Percentiles rank a stretch among this genome's conserved stretches.
Conservation (phyloP, 2,113 vertebrate species). For the Labrus mixtus region DNA sequence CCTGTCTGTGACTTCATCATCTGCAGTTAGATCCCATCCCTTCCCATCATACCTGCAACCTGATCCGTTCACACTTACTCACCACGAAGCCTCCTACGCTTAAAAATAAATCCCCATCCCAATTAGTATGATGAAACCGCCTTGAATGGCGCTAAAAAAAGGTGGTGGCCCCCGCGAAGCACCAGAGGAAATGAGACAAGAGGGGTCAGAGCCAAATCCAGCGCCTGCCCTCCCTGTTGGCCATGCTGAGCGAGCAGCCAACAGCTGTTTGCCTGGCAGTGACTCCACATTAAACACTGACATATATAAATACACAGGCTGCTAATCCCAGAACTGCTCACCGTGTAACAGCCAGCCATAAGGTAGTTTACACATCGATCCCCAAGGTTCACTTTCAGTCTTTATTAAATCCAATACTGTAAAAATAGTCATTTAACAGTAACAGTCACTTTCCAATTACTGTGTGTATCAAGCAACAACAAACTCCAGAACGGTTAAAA, state of each 20-base stretch:
- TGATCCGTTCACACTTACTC: background rate
- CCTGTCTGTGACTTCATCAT: constrained; percentile 30
- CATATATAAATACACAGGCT: constrained; percentile 24
- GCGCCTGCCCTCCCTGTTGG: constrained; percentile 7
- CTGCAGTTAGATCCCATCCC: constrained; percentile 16
- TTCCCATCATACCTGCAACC: constrained; percentile 24
- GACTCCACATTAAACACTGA: constrained; percentile 36
- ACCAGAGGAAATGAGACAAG: constrained; percentile 25
- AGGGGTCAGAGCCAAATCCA: constrained; percentile 46
- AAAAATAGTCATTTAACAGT: too few species aligned
- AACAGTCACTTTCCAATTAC: too few species aligned
- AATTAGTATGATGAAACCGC: constrained; percentile 23
- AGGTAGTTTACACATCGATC: background rate
- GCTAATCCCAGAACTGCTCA: constrained; percentile 4
- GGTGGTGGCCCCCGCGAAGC: constrained; percentile 22
- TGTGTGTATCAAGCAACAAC: too few species aligned
- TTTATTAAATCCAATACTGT: too few species aligned
- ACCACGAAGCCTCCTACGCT: background rate
- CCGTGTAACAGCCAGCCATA: background rate
- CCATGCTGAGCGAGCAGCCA: constrained; percentile 34
- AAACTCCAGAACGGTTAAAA: too few species aligned
- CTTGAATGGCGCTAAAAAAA: constrained; percentile 35
- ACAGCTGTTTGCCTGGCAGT: constrained; percentile 57
- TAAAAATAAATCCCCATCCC: constrained; percentile 29
- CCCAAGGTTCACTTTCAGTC: constrained; percentile 5